phyloP scores from a whole-genome alignment of 2,797 vertebrate genomes.

The Botia almorhae region DNA sequence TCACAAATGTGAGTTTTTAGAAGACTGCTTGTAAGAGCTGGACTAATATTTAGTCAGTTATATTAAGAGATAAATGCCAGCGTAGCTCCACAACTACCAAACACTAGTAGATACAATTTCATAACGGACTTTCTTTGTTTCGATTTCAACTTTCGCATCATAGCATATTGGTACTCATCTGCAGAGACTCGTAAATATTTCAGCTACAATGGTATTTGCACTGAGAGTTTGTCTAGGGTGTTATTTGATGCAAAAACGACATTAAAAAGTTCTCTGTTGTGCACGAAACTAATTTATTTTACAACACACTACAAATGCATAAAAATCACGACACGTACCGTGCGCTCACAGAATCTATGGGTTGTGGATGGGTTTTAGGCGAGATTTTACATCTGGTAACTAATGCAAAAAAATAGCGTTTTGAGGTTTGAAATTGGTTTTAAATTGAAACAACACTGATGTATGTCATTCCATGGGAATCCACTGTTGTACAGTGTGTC shows the following conservation, averaged over 20 bases:
- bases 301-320: constrained; percentile 70
- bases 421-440: constrained; percentile 51
- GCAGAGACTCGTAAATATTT: constrained; percentile 77
- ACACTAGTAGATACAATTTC: constrained; percentile 66
- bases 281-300: constrained; percentile 97
- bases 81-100: constrained; percentile 76
- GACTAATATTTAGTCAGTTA: constrained; percentile 88
- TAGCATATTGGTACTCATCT: constrained; percentile 74
- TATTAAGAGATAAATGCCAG: constrained; percentile 74
- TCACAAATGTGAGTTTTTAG: constrained; percentile 92
- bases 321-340: constrained; percentile 65
- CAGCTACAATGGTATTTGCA: constrained; percentile 92
- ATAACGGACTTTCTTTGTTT: constrained; percentile 62
- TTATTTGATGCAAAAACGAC: constrained; percentile 83
- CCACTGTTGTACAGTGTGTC: constrained; percentile 87
- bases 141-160: constrained; percentile 63
- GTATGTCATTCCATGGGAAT: constrained; percentile 86
- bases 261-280: constrained; percentile 80
- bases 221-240: constrained; percentile 87
- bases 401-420: constrained; percentile 62
- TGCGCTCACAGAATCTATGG: constrained; percentile 58
- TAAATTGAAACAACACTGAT: constrained; percentile 73
- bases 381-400: constrained; percentile 61
- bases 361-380: constrained; percentile 53
- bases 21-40: constrained; percentile 89